A percentile compares a stretch with the other conserved stretches of the same genome.
phyloP scores from a whole-genome alignment of 2,797 vertebrate species.

The Hypotaenidia philippensis region DNA sequence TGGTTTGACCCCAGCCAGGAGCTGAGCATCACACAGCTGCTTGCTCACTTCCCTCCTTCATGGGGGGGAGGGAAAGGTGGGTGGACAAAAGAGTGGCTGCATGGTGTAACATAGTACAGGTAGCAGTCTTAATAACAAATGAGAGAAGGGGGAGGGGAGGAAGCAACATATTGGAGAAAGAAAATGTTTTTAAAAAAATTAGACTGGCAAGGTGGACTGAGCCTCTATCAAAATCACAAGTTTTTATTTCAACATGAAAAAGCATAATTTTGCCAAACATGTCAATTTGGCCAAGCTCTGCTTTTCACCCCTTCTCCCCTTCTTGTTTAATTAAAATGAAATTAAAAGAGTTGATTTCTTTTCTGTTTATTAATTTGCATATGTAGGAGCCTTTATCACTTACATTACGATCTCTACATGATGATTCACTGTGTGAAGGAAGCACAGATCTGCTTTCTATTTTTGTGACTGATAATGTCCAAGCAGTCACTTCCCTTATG shows the following conservation, averaged over 20 bases:
- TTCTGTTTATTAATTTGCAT: constrained; percentile 32
- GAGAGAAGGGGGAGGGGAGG: not conserved
- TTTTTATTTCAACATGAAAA: not conserved
- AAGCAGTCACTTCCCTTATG: not conserved
- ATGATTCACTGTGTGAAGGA: not conserved
- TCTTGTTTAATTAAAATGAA: constrained; percentile 22
- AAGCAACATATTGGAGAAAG: not conserved
- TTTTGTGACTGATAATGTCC: constrained; percentile 19
- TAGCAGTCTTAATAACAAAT: not conserved
- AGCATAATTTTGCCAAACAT: not conserved
- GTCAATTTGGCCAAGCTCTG: not conserved
- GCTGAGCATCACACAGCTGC: no score
- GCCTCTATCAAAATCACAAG: not conserved
- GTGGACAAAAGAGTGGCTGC: no score
- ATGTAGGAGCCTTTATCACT: constrained; percentile 11
- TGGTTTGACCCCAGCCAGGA: no score
- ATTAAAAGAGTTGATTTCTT: constrained; percentile 10
- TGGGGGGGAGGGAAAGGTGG: no score
- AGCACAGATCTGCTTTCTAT: not conserved
- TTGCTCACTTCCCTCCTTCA: no score
- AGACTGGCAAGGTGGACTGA: not conserved
- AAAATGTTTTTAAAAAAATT: not conserved
- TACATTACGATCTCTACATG: not conserved
- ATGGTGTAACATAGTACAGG: not conserved
- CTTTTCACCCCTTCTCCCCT: not conserved